These are phyloP conservation scores for Odontothrips loti DNA, from an alignment of 2,888 invertebrate genomes.

Conservation along the genomic window DNA sequence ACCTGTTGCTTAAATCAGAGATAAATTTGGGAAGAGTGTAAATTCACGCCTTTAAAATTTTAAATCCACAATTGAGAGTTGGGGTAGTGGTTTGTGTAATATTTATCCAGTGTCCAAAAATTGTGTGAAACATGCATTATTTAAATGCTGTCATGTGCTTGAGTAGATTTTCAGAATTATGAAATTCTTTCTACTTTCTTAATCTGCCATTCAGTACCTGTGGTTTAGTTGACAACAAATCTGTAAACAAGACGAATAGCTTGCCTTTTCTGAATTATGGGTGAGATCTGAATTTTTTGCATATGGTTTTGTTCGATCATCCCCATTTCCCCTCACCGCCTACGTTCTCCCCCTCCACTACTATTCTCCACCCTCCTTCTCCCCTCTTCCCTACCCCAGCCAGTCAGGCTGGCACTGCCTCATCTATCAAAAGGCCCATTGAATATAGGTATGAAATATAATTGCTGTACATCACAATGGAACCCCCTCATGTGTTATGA, in stretches of 20 bases:
- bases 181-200: background rate
- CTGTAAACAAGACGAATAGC: background rate
- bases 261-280: too few species aligned
- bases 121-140: background rate
- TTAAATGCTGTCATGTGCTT: background rate
- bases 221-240: background rate
- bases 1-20: background rate
- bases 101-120: background rate
- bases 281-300: background rate
- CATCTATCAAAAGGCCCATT: slow-evolving; percentile 23
- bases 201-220: background rate
- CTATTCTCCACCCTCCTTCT: background rate
- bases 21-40: background rate
- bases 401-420: background rate
- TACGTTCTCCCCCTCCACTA: background rate
- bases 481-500: background rate
- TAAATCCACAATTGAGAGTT: background rate
- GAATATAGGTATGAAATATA: slow-evolving; percentile 19
- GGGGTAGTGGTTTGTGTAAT: background rate
- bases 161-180: background rate
- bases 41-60: background rate
- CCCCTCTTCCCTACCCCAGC: background rate
- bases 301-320: background rate
- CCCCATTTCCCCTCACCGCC: background rate
- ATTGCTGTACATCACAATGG: slow-evolving; percentile 3